Evolutionary conservation across 1,140 invertebrate genomes (phyloP), one percentile per base, ranked within the genome.

Genomic region (Daktulosphaira vitifoliae): DNA sequence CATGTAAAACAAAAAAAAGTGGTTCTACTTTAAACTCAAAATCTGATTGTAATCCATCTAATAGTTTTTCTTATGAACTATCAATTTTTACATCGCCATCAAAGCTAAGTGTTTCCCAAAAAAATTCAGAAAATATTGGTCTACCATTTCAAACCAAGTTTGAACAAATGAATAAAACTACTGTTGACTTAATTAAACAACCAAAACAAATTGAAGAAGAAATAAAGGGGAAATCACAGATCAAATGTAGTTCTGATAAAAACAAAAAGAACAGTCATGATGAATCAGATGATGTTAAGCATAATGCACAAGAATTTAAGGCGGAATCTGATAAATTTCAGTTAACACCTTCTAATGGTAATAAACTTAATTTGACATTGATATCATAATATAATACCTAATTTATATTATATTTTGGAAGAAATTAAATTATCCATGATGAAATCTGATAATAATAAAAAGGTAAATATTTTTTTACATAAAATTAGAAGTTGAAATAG

Each of bases 1-100:
- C 88, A 1, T 94, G 90, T 73, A 75, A 80, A 13, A 76, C 72
- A 51, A 77, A 80, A 71, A 74, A 85, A 78, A 77, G 75, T 69
- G 69, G 76, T 70, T 67, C 71, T 66, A 65, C 80, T 74, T 70
- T 78, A 71, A 68, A 75, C 33, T 65, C 73, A 68, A 65, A 67
- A 37, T 52, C 37, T 39, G 33, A 54, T 50, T 48, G 25, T 5
- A 33, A 49, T n/a, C 16, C 54, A n/a, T 4, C 54, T 16, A 37
- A 22, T 8, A 48, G 65, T 18, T 33, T 37, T 25, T 20, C 65
- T 5, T 49, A 79, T 48, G 81, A 75, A 66, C 56, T 49, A 38
- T 9, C 37, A 15, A 33, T 49, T 3, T 44, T 62, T 18, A 15
- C 46, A 69, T 71, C 59, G 33, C 3, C 25, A 54, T 73, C 56